Percentiles rank a stretch among this genome's conserved stretches.
These are phyloP conservation scores for Seira ritae DNA, from an alignment of 2,888 invertebrate genomes.

Conservation along the genomic window DNA sequence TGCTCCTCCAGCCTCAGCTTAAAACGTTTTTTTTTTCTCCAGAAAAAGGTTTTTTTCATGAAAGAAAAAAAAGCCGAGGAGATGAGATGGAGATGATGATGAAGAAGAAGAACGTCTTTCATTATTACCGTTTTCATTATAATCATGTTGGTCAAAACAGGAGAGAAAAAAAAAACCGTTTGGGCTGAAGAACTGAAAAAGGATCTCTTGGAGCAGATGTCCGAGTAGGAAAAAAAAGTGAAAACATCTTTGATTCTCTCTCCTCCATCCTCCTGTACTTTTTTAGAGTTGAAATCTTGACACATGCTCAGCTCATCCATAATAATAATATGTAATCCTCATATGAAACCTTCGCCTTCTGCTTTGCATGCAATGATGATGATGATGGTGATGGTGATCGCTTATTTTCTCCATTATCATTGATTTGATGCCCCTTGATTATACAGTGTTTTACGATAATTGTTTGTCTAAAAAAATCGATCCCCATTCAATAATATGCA, in stretches of 20 bases:
- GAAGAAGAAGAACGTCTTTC: background rate
- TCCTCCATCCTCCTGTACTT: too few relatives aligned
- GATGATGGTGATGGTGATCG: background rate
- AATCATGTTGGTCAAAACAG: too few relatives aligned
- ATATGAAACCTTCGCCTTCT: too few relatives aligned
- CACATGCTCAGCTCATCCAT: background rate
- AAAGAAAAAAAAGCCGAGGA: background rate
- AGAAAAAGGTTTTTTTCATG: background rate
- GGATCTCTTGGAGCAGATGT: constrained; percentile 8
- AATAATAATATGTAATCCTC: too few relatives aligned
- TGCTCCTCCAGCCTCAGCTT: too few relatives aligned
- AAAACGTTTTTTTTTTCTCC: background rate
- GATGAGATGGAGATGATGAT: too few relatives aligned
- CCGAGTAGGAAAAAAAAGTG: background rate
- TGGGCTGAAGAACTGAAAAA: too few relatives aligned
- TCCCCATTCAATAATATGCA: too few relatives aligned
- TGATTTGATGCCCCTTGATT: too few relatives aligned
- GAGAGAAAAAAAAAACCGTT: too few relatives aligned
- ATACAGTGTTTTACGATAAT: too few relatives aligned
- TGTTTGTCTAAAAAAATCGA: too few relatives aligned
- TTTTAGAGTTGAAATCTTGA: background rate
- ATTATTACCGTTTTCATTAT: background rate
- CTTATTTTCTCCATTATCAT: background rate
- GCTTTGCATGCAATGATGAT: background rate
- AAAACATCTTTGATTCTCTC: background rate